A percentile compares a stretch with the other conserved stretches of the same genome.
These are phyloP conservation scores for Cryptoblepharus egeriae DNA, from an alignment of 2,797 vertebrate species.

Conservation along the genomic window DNA sequence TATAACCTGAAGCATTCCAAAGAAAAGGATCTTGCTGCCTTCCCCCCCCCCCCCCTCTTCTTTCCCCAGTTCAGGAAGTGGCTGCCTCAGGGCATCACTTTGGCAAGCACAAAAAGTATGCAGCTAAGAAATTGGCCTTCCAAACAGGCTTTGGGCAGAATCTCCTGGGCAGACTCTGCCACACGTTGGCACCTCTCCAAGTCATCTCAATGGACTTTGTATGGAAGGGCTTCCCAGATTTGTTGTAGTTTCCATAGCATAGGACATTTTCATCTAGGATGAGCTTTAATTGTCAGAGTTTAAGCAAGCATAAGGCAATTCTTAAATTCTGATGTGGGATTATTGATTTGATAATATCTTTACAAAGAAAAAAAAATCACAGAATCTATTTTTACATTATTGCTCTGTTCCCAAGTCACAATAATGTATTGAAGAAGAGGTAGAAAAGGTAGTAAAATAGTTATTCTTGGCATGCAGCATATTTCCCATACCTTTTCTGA, in stretches of 20 bases:
- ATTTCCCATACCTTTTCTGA: no score
- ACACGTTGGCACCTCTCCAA: background rate
- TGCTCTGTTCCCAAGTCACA: no score
- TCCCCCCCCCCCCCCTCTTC: no score
- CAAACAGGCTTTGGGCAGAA: background rate
- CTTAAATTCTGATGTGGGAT: background rate
- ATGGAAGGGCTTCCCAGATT: background rate
- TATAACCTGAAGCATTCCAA: conserved; percentile 52
- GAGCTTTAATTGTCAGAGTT: background rate
- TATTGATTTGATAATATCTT: background rate
- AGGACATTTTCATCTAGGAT: background rate
- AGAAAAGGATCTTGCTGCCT: background rate
- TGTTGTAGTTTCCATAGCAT: background rate
- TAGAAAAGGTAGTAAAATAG: no score
- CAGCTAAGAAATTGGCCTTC: background rate
- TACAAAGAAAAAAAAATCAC: no score
- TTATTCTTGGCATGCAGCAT: no score
- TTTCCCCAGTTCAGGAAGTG: conserved; percentile 1
- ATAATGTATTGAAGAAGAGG: no score
- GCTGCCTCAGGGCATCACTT: conserved; percentile 10
- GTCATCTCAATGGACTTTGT: background rate
- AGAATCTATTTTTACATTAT: no score
- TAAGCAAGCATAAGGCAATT: background rate
- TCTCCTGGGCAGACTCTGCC: background rate
- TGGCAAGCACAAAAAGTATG: conserved; percentile 26